Base-by-base conservation (phyloP, 2,888 invertebrate species). In the Drosophila merina region DNA sequence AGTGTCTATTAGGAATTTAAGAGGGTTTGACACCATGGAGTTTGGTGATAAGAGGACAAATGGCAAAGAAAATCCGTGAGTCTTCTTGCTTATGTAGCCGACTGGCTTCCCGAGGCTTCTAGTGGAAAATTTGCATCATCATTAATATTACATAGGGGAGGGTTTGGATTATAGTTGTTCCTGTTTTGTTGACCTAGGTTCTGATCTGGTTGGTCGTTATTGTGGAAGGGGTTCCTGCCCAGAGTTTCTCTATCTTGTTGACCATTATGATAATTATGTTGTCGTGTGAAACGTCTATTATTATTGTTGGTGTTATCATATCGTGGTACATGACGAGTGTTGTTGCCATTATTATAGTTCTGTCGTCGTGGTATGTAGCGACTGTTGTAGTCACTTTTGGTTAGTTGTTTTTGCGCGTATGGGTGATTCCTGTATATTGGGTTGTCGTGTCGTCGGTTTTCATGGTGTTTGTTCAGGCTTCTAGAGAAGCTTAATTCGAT, bases 221-320 rank as follows among this genome's bases (percentile, higher is more conserved):
- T 33, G 9, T 10, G 33, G 33, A 33, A 14, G 38, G 38, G 38
- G 14, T 14, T 14, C 14, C 14, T 14, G 14, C 14, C 14, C 14
- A 14, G 14, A 14, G 14, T 14, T 14, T n/a, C 12, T 38, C 30
- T 30, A 30, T 30, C 30, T 6, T 30, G 30, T 30, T 8, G 6
- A 0, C 30, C 30, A 30, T 30, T 30, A 30, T 30, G 6, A 8
- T 6, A 30, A 30, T 30, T 30, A 30, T 6, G 8, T 30, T 30
- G 7, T 6, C 30, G 6, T 30, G 10, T 33, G 33, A 33, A 33
- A 10, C 10, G 33, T 33, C 33, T 33, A 33, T 20, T 20, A 2
- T 20, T 20, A 20, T 63, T 52, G 57, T 63, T 57, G 64, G 47
- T 57, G 52, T 57, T 56, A 38, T 44, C 25, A 58, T 55, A 30